Percentiles rank a stretch among this genome's conserved stretches.
Evolutionary conservation across 2,797 vertebrate genomes (phyloP).

Genomic region (Capromys pilorides): DNA sequence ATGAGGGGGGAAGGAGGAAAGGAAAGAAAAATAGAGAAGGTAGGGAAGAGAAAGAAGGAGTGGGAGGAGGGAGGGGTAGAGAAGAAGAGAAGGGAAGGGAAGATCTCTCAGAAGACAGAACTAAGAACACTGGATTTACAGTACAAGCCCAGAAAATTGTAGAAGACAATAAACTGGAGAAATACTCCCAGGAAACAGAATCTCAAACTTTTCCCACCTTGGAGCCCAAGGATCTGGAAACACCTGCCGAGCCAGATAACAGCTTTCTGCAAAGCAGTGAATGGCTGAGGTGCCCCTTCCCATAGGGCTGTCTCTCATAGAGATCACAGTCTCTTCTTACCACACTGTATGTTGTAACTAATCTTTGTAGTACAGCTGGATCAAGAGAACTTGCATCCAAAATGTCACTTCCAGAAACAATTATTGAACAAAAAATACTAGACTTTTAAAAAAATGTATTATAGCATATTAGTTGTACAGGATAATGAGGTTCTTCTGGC

Average conservation of each 20-base stretch:
- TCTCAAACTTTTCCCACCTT: background rate
- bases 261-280: background rate
- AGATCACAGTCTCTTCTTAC: background rate
- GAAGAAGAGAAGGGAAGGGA: background rate
- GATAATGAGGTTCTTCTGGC: background rate
- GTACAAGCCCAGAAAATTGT: background rate
- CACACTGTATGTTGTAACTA: background rate
- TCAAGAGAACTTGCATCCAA: conserved; percentile 1
- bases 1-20: accelerated
- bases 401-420: background rate
- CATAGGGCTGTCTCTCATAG: background rate
- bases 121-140: background rate
- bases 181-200: background rate
- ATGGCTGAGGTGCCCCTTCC: background rate
- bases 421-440: background rate
- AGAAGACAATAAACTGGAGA: background rate
- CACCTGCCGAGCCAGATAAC: background rate
- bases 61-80: background rate
- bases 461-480: background rate
- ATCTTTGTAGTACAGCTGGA: background rate
- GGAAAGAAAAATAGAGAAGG: accelerated
- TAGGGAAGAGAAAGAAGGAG: accelerated
- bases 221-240: background rate
- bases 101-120: background rate
- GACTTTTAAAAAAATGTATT: background rate